Conservation (phyloP, 2,113 vertebrate species). For the Notiomystis cincta region DNA sequence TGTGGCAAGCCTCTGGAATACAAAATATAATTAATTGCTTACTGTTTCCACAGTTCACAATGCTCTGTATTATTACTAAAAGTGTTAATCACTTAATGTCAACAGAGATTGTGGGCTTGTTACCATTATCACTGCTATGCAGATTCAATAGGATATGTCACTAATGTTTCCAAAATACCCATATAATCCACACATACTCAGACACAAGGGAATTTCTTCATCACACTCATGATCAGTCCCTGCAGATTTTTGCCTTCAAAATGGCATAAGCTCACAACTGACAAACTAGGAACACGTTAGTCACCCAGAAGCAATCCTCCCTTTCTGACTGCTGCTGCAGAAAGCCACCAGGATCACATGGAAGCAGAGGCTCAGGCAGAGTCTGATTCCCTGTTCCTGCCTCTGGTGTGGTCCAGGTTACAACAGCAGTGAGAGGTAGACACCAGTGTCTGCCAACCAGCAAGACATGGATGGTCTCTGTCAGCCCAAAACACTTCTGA, state of each 20-base stretch:
- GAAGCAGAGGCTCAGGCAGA: neutral
- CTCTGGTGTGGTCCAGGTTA: neutral
- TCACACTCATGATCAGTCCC: neutral
- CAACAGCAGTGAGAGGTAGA: rapidly evolving
- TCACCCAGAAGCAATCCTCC: neutral
- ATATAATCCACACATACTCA: neutral
- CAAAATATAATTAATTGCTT: neutral
- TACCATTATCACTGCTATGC: neutral
- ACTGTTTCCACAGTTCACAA: neutral
- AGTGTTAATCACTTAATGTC: neutral
- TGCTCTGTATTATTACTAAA: neutral
- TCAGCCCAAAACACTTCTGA: neutral
- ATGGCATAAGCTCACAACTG: neutral
- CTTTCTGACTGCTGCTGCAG: neutral
- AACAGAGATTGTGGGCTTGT: neutral
- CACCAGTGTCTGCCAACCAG: rapidly evolving
- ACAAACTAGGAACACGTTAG: neutral
- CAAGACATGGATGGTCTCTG: rapidly evolving
- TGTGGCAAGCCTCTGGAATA: neutral
- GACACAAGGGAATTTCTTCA: neutral
- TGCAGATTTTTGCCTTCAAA: neutral
- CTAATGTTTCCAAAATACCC: neutral
- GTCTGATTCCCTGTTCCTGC: neutral
- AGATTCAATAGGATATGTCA: neutral
- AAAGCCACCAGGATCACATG: rapidly evolving